Evolutionary conservation across 2,113 vertebrate species (phyloP), one percentile per base, ranked within the genome.

Genomic region (Ameiurus melas): DNA sequence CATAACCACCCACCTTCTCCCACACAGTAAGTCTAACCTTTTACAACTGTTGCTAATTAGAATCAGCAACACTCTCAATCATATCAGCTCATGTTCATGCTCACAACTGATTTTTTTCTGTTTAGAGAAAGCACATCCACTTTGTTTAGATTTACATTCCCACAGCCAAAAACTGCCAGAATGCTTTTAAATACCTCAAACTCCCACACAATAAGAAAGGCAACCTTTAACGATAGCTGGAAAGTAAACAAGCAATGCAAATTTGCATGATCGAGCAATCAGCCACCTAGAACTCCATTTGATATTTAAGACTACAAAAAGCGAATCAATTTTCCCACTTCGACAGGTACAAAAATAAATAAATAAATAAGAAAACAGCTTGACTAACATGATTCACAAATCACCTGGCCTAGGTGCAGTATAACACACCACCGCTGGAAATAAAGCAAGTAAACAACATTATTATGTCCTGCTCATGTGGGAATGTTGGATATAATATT

Each of bases 311-410:
- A 92, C 87, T 91, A 91, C 89, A 89, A 89, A 75, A 89, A 85
- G 84, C 84, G 90, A 81, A 88, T 92, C 91, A 89, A 90, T 94
- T 92, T 93, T 66, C 90, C 88, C 91, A 92, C 90, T 91, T 90
- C 85, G 92, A 93, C 92, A 95, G 90, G 89, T 92, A 92, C 62
- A 92, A 17, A 53, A 78, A 14, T 36, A 82, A 62, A 20, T 5
- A 60, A 60, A 22, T 62, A 33, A 55, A 79, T 10, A 7, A 55
- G 6, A 22, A 82, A 93, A 95, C 93, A 93, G 93, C 73, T 92
- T 93, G 91, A 92, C 93, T 94, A 94, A 93, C 93, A 92, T 91
- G 92, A 94, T 94, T 94, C 92, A 92, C 93, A 93, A 90, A 90
- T 92, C 20, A 91, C 92, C 91, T 90, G 89, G 90, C 84, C 91